Conservation (phyloP, 2,113 vertebrate species). For the Petrocephalus microphthalmus region DNA sequence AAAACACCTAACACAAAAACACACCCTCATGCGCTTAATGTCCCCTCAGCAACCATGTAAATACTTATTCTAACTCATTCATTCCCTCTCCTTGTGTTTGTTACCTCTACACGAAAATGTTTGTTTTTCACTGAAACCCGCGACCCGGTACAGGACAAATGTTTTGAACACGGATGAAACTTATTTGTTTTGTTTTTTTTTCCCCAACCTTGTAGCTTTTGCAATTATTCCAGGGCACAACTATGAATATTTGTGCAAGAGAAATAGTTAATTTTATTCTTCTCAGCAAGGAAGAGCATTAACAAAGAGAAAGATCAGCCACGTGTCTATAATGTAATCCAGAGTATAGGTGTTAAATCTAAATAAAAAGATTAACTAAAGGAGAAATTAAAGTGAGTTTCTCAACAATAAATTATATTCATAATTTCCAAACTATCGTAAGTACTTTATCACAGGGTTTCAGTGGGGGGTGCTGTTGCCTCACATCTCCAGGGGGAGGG, state of each 20-base stretch:
- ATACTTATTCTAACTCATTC: slow-evolving; percentile 25
- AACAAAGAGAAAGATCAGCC: not conserved
- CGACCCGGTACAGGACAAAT: slow-evolving; percentile 18
- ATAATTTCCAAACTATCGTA: not conserved
- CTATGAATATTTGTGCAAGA: slow-evolving; percentile 1
- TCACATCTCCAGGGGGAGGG: not conserved
- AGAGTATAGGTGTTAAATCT: not conserved
- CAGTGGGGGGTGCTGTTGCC: not conserved
- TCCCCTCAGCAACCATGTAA: slow-evolving; percentile 38
- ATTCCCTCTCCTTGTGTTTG: slow-evolving; percentile 22
- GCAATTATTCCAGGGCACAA: slow-evolving; percentile 34
- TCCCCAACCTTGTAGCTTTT: slow-evolving; percentile 42
- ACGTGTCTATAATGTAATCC: not conserved
- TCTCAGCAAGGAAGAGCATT: not conserved
- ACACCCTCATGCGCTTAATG: not conserved
- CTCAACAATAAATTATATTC: not conserved
- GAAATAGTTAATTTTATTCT: not conserved
- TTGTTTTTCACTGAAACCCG: not conserved
- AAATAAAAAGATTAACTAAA: not conserved
- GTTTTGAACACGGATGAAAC: slow-evolving; percentile 24
- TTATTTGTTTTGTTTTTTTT: not conserved
- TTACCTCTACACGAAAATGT: not conserved
- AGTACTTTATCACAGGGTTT: not conserved
- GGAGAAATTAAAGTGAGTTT: not conserved
- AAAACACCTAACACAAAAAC: not conserved